Conservation (phyloP, 30 jellyfish, hydroid and myxozoan species). For the Chironex yamaguchii region DNA sequence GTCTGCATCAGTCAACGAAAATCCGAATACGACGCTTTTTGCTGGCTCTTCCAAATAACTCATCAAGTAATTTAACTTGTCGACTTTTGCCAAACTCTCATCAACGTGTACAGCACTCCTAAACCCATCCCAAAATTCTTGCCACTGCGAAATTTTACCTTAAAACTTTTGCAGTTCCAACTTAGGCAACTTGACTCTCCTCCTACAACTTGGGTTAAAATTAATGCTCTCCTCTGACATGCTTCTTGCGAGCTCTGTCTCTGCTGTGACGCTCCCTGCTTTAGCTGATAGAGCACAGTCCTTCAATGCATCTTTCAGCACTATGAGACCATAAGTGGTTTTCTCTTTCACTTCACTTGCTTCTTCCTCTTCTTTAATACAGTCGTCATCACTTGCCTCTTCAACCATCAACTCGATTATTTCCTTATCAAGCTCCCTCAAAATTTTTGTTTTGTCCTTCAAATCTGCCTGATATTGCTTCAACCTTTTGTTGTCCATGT, state of each 20-base stretch:
- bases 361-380: not conserved
- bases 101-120: slow-evolving; percentile 48
- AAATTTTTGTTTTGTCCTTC: not conserved
- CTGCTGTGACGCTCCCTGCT: not conserved
- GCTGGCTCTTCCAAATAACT: slow-evolving; percentile 62
- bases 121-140: slow-evolving; percentile 69
- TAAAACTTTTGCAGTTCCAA: slow-evolving; percentile 26
- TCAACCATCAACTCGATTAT: slow-evolving; percentile 8
- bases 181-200: slow-evolving; percentile 9
- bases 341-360: slow-evolving; percentile 7
- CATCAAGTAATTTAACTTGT: slow-evolving; percentile 38
- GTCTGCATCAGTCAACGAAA: slow-evolving; percentile 11
- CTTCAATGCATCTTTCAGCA: slow-evolving; percentile 14
- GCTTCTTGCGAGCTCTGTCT: not conserved
- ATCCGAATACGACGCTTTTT: slow-evolving; percentile 25
- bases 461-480: not conserved
- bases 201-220: not conserved
- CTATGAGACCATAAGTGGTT: not conserved
- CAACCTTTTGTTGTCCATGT: not conserved
- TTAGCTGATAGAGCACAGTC: not conserved
- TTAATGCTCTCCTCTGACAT: not conserved
- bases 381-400: not conserved
- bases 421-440: not conserved
- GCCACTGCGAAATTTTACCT: slow-evolving; percentile 56
- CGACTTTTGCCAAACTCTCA: slow-evolving; percentile 36